These are phyloP conservation scores for Tringa solitaria DNA, from an alignment of 2,113 vertebrate species.

Conservation along the genomic window DNA sequence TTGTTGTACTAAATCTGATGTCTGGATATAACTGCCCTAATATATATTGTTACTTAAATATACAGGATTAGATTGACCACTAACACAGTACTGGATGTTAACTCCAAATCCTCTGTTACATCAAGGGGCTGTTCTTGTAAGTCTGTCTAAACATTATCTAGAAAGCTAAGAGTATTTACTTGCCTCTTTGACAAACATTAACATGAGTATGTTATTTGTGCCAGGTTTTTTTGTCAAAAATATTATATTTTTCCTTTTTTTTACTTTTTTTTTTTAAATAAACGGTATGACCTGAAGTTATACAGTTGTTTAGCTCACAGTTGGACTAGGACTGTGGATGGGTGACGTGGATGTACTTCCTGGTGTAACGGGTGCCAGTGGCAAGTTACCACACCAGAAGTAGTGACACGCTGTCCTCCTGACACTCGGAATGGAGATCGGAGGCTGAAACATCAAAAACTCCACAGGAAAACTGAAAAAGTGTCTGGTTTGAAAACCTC, in stretches of 20 bases:
- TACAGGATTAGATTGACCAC: slow-evolving; percentile 72
- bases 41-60: slow-evolving; percentile 69
- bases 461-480: not conserved
- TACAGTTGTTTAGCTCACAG: slow-evolving; percentile 41
- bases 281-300: slow-evolving; percentile 54
- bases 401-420: slow-evolving; percentile 19
- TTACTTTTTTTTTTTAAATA: slow-evolving; percentile 3
- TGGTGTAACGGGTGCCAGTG: not conserved
- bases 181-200: slow-evolving; percentile 71
- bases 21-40: slow-evolving; percentile 73
- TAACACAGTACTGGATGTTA: slow-evolving; percentile 72
- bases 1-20: slow-evolving; percentile 70
- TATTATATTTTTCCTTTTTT: not conserved
- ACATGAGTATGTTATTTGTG: slow-evolving; percentile 69
- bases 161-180: slow-evolving; percentile 76
- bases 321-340: slow-evolving; percentile 38
- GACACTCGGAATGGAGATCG: not conserved
- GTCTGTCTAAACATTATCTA: slow-evolving; percentile 76
- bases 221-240: slow-evolving; percentile 64
- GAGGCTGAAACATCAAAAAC: slow-evolving; percentile 6
- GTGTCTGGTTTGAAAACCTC: slow-evolving; percentile 36
- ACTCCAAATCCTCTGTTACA: slow-evolving; percentile 59
- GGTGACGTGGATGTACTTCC: not conserved
- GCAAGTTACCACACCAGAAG: not conserved
- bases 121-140: slow-evolving; percentile 59